These are phyloP conservation scores for Noctua comes DNA, from an alignment of 2,888 invertebrate species.

Conservation along the genomic window DNA sequence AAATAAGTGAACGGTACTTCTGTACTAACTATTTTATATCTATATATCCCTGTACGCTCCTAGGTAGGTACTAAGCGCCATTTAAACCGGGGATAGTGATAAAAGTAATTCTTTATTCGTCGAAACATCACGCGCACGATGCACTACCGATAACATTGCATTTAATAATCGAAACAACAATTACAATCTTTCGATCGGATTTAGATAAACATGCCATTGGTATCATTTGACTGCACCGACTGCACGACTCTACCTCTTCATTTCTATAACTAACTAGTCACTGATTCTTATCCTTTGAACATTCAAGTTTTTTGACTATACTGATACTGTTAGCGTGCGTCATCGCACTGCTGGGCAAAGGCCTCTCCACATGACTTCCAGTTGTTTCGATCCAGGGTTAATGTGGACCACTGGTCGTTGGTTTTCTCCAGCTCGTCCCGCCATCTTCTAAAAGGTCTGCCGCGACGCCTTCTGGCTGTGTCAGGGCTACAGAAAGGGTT, in stretches of 20 bases:
- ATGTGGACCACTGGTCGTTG: no score
- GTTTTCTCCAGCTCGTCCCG: no score
- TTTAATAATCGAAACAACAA: slow-evolving; percentile 31
- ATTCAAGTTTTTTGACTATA: background rate
- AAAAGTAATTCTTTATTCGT: background rate
- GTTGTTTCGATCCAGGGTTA: no score
- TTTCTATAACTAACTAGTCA: background rate
- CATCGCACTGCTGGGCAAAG: no score
- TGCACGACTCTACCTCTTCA: slow-evolving; percentile 15
- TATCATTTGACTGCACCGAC: slow-evolving; percentile 17
- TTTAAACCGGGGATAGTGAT: background rate
- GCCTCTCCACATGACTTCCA: no score
- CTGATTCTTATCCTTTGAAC: slow-evolving; percentile 2
- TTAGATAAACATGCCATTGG: slow-evolving; percentile 30
- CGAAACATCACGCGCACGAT: background rate
- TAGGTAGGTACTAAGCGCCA: background rate
- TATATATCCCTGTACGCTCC: background rate
- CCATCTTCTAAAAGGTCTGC: no score
- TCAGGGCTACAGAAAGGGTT: no score
- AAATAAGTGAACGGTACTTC: background rate
- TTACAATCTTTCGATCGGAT: slow-evolving; percentile 31
- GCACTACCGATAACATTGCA: slow-evolving; percentile 12
- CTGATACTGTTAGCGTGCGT: no score
- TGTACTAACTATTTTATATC: background rate
- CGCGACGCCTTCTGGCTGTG: no score